A percentile compares a stretch with the other conserved stretches of the same genome.
Conservation (phyloP, 2,797 vertebrate species). For the Tinamus major region DNA sequence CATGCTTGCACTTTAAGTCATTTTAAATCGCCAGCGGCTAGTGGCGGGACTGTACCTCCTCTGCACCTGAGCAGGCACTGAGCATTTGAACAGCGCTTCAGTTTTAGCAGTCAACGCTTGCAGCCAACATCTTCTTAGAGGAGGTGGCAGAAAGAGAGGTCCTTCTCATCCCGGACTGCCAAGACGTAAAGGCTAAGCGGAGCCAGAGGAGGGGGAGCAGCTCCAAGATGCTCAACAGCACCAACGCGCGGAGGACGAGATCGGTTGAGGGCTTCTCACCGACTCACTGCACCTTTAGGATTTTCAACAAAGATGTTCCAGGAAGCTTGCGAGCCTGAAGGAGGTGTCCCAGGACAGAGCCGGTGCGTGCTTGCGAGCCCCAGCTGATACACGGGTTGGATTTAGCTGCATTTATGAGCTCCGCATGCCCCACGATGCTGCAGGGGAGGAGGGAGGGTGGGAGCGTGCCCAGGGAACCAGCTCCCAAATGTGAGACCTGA, state of each 20-base stretch:
- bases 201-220: neutral
- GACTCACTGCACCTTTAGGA: neutral
- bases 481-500: neutral
- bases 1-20: neutral
- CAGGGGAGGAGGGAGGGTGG: neutral
- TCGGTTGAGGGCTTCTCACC: neutral
- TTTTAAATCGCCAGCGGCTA: neutral
- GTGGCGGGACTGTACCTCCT: neutral
- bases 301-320: neutral
- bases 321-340: neutral
- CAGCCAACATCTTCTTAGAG: neutral
- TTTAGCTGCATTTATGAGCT: neutral
- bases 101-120: neutral
- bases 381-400: neutral
- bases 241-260: neutral
- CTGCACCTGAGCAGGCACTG: neutral
- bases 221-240: neutral
- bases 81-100: neutral
- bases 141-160: neutral
- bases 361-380: no score
- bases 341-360: neutral
- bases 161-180: neutral
- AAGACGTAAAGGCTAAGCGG: neutral
- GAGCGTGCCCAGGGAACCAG: neutral
- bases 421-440: neutral